A percentile compares a stretch with the other conserved stretches of the same genome.
phyloP scores from a whole-genome alignment of 2,888 invertebrate species.

The Hyalella azteca region DNA sequence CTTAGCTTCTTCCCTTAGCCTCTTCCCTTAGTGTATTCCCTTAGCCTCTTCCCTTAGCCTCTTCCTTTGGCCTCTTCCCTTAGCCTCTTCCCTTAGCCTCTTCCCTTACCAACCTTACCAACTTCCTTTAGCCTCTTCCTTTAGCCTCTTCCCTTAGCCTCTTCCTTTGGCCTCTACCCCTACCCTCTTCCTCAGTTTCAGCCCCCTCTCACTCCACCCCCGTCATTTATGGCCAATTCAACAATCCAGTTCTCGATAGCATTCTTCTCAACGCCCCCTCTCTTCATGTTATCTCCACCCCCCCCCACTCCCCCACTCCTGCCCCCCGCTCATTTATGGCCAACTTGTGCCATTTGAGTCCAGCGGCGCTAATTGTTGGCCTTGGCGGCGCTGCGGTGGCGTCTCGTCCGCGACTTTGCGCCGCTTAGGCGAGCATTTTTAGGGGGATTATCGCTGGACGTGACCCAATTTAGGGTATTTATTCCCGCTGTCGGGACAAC shows the following conservation, averaged over 20 bases:
- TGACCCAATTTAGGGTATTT: constrained; percentile 37
- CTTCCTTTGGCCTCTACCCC: not conserved
- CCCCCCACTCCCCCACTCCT: not conserved
- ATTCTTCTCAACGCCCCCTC: not conserved
- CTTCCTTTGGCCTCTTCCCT: not conserved
- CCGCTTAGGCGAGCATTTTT: constrained; percentile 4
- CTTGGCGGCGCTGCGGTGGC: not conserved
- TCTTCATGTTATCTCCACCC: too few species aligned
- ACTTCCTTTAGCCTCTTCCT: not conserved
- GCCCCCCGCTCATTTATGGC: not conserved
- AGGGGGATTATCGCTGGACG: constrained; percentile 27
- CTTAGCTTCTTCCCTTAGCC: not conserved
- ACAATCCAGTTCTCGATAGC: too few species aligned
- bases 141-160: not conserved
- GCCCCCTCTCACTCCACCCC: not conserved
- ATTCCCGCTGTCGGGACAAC: constrained; percentile 7
- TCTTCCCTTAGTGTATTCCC: not conserved
- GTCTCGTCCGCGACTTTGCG: constrained; percentile 15
- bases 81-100: not conserved
- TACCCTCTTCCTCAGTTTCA: not conserved
- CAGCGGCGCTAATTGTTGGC: constrained; percentile 19
- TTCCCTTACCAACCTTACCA: not conserved
- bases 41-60: not conserved
- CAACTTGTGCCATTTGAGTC: not conserved
- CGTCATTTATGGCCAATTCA: too few species aligned